A percentile compares a stretch with the other conserved stretches of the same genome.
Evolutionary conservation across 1,140 invertebrate species (phyloP).

Genomic region (Parasteatoda tepidariorum): DNA sequence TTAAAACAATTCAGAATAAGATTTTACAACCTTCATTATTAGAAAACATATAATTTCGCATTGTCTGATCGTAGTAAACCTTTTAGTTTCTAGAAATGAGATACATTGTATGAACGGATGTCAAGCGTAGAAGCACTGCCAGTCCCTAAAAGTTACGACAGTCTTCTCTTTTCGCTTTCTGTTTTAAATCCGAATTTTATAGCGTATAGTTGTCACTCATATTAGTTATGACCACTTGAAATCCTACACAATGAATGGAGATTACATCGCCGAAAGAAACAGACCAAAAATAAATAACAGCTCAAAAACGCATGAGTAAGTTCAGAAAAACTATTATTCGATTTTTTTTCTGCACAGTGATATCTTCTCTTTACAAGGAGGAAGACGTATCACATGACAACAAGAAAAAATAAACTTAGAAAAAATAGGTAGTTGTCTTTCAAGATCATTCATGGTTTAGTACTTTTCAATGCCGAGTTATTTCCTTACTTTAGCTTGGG

Average conservation of each 20-base stretch:
- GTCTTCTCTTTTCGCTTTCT: not conserved
- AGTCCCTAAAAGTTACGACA: not conserved
- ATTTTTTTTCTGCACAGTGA: not conserved
- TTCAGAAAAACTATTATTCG: not conserved
- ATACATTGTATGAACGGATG: too few species aligned
- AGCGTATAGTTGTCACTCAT: not conserved
- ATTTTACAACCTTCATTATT: too few species aligned
- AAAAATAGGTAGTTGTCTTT: not conserved
- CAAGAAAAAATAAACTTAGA: not conserved
- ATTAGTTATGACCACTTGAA: not conserved
- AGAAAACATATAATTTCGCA: too few species aligned
- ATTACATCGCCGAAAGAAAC: not conserved
- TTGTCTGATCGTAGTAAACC: too few species aligned
- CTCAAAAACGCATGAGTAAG: not conserved
- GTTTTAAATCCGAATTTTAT: not conserved
- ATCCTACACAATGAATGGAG: not conserved
- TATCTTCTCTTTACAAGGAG: not conserved
- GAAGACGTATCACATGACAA: not conserved
- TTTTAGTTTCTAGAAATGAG: too few species aligned
- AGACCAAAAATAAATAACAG: not conserved
- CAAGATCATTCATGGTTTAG: not conserved
- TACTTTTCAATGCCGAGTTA: not conserved
- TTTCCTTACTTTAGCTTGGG: too few species aligned
- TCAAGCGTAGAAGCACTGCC: too few species aligned
- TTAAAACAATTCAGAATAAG: too few species aligned